These are phyloP conservation scores for Candoia aspera DNA, from an alignment of 2,113 vertebrate species.

Conservation along the genomic window DNA sequence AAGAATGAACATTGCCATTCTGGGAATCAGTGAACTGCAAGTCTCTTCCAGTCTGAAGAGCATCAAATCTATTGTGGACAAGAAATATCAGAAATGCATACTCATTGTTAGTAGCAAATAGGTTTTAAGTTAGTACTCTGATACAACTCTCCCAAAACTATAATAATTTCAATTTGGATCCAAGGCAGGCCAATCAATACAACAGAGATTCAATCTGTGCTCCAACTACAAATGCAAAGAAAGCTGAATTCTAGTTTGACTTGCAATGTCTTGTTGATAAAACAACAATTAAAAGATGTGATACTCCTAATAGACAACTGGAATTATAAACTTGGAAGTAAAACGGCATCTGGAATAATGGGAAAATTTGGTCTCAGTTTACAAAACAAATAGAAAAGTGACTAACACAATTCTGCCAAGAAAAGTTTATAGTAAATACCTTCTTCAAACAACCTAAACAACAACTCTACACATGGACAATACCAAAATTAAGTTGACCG, in stretches of 20 bases:
- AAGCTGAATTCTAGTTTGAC: neutral
- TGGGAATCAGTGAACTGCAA: neutral
- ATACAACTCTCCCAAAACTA: neutral
- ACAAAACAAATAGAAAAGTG: neutral
- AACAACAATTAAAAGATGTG: neutral
- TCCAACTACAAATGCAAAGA: neutral
- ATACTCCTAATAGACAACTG: neutral
- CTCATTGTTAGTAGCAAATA: neutral
- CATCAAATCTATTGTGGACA: neutral
- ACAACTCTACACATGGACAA: neutral
- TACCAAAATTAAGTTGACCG: neutral
- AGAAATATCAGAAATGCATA: neutral
- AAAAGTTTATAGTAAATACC: neutral
- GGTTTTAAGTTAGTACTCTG: neutral
- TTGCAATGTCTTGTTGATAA: neutral
- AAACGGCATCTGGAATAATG: neutral
- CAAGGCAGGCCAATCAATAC: neutral
- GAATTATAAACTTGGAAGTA: neutral
- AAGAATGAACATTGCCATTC: neutral
- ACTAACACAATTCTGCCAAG: neutral
- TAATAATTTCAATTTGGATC: neutral
- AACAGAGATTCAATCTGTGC: neutral
- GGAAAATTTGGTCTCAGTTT: neutral
- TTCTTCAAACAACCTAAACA: neutral
- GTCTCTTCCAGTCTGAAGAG: neutral